Evolutionary conservation across 1,140 invertebrate genomes (phyloP), one percentile per base, ranked within the genome.

Genomic region (Pollicipes pollicipes): DNA sequence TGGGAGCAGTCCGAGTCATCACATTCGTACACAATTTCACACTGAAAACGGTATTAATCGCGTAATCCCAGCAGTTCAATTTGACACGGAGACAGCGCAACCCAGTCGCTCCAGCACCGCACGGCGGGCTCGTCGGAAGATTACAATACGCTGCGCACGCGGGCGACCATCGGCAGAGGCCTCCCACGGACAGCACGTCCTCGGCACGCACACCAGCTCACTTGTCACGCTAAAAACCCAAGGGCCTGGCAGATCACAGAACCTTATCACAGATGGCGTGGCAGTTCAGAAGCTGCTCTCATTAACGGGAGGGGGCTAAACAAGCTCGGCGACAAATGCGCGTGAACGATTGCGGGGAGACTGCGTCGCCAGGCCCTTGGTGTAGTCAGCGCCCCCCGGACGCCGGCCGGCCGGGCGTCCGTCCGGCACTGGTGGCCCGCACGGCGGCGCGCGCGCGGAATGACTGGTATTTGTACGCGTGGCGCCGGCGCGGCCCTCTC

Each of bases 211-310:
- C 45, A 24, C 45, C 24, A 10, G 45, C 45, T 3, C 45, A 17
- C 35, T 58, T 21, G 45, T 58, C 45, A 6, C 45, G 45, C 45
- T 58, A n/a, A n/a, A 58, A 21, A 21, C 24, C 45, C 45, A 58
- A 58, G 45, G 45, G 45, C 45, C 45, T 58, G 45, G 45, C 45
- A 58, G 45, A 58, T 58, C 45, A 58, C 45, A 58, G 45, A 58
- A 58, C 24, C 45, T 10, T 58, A 58, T 58, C 45, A 58, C 45
- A 58, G 45, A 58, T 58, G 45, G 45, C 45, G 45, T 58, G 45
- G 45, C 45, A 58, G 45, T 58, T 21, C n/a, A n/a, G 45, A 58
- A 21, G 45, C 45, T 58, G 45, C 45, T 58, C 45, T 58, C 45
- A 58, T 58, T 58, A 21, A 58, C 45, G 45, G 45, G 45, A 58